These are phyloP conservation scores for Merops nubicus DNA, from an alignment of 2,113 vertebrate species.

Conservation along the genomic window DNA sequence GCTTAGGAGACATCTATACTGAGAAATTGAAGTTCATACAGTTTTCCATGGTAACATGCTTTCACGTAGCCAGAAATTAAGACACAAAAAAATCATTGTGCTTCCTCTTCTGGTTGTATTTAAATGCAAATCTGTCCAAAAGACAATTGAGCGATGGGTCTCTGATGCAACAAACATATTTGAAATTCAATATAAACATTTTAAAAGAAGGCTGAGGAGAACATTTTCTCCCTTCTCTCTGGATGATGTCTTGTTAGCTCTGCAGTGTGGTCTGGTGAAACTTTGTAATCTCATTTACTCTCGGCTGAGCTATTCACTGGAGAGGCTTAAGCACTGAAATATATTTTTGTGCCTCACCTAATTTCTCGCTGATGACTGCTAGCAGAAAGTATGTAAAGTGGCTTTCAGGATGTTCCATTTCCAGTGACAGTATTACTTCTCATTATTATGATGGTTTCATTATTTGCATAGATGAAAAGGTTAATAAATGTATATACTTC, in stretches of 20 bases:
- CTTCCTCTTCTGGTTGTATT: neutral
- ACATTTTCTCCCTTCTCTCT: neutral
- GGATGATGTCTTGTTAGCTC: neutral
- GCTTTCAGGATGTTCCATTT: neutral
- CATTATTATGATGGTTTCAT: neutral
- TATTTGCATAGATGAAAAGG: conserved; percentile 19
- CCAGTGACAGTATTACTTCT: neutral
- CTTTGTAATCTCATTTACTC: neutral
- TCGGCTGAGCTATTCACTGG: neutral
- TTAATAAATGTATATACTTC: conserved; percentile 43
- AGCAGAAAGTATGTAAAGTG: neutral
- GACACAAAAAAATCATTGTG: neutral
- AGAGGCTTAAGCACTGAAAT: neutral
- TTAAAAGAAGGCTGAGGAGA: neutral
- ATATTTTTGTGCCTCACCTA: neutral
- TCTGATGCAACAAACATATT: neutral
- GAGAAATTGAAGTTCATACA: neutral
- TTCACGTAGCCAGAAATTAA: neutral
- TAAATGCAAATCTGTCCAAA: neutral
- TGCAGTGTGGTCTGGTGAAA: neutral
- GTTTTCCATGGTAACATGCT: neutral
- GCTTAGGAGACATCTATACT: neutral
- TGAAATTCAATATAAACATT: neutral
- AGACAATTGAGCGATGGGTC: neutral
- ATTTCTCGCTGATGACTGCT: neutral